Percentiles rank a stretch among this genome's conserved stretches.
Evolutionary conservation across 2,797 vertebrate genomes (phyloP).

Genomic region (Enteromius mattozi): DNA sequence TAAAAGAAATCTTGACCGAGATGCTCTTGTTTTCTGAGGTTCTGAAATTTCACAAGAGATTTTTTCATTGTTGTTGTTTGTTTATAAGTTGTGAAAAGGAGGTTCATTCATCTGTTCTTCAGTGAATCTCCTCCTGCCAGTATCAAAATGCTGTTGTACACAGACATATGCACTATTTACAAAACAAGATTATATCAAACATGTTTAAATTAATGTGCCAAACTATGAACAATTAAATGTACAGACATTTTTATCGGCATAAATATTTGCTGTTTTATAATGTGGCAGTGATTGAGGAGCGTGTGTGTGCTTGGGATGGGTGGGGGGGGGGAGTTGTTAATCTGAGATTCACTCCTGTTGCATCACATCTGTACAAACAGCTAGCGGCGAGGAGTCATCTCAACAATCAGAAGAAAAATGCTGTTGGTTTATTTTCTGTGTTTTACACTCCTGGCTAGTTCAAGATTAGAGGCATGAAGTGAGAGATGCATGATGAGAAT

Average conservation of each 20-base stretch:
- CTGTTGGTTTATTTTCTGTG: conserved; percentile 42
- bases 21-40: conserved; percentile 48
- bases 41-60: conserved; percentile 70
- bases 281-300: conserved; percentile 86
- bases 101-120: conserved; percentile 55
- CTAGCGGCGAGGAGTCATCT: conserved; percentile 30
- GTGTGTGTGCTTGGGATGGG: conserved; percentile 60
- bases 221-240: conserved; percentile 76
- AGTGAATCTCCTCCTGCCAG: conserved; percentile 59
- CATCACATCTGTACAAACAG: conserved; percentile 63
- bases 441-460: conserved; percentile 36
- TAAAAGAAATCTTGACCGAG: conserved; percentile 41
- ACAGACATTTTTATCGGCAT: conserved; percentile 72
- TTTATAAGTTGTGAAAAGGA: conserved; percentile 56
- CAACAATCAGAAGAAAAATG: conserved; percentile 35
- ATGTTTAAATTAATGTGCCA: conserved; percentile 81
- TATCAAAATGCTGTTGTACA: conserved; percentile 85
- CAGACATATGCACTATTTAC: conserved; percentile 89
- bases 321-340: conserved; percentile 38
- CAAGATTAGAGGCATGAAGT: conserved; percentile 83
- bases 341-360: conserved; percentile 73
- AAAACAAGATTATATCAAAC: conserved; percentile 77
- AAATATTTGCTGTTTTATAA: conserved; percentile 91
- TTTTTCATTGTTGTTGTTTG: conserved; percentile 68
- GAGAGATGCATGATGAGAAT: conserved; percentile 23